These are phyloP conservation scores for Thamnophis elegans DNA, from an alignment of 2,797 vertebrate genomes.

Conservation along the genomic window DNA sequence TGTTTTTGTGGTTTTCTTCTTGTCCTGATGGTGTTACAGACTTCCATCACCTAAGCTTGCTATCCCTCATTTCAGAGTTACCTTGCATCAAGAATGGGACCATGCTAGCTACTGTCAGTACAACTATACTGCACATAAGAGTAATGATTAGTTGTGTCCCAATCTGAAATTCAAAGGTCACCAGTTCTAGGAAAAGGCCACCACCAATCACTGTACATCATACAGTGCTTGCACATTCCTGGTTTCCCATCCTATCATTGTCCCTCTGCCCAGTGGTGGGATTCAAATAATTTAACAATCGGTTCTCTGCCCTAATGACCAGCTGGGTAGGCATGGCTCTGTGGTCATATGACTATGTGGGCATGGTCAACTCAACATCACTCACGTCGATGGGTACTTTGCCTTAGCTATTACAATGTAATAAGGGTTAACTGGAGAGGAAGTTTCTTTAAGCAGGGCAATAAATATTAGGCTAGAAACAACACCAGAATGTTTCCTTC, in stretches of 20 bases:
- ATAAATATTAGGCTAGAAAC: no score
- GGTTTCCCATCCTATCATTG: neutral
- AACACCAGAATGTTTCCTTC: no score
- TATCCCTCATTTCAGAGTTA: neutral
- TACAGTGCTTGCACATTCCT: neutral
- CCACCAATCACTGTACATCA: neutral
- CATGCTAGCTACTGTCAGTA: neutral
- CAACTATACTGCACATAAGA: neutral
- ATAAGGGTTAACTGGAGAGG: no score
- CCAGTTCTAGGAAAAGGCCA: neutral
- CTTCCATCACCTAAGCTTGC: neutral
- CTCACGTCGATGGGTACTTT: no score
- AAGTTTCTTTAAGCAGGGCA: no score
- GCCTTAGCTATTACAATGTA: no score
- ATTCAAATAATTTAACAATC: no score
- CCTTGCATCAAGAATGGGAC: neutral
- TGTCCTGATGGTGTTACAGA: neutral
- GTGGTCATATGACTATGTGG: no score
- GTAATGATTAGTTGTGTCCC: neutral
- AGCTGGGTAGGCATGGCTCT: no score
- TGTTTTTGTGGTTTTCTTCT: neutral
- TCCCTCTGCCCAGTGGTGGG: no score
- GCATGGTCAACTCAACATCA: no score
- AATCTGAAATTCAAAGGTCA: neutral
- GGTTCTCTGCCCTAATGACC: no score